Base-by-base conservation (phyloP, 2,888 invertebrate species). In the Trichopoda pennipes region DNA sequence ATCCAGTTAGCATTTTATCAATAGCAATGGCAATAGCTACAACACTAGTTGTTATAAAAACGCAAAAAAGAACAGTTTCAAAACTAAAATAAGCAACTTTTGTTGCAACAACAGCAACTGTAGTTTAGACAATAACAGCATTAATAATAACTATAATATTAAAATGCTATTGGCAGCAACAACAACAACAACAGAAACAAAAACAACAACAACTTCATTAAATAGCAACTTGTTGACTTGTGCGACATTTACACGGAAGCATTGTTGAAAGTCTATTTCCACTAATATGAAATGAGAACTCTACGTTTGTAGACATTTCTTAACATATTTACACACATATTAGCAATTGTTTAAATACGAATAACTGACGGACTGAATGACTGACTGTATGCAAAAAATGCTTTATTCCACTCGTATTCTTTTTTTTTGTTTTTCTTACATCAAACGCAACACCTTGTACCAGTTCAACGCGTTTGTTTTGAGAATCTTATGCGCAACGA, bases 191-290 rank as follows among this genome's bases (percentile, higher is more conserved):
- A 32, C 63, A 60, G 53, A 19, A 64, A 64, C 73, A 66, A 56
- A 69, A 64, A 32, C 75, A 78, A 58, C 42, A 60, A 53, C 55
- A 80, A 70, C 49, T 53, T 19, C 70, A 76, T 66, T 49, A 56
- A 75, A 81, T 55, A 60, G 66, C 72, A 81, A 81, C 74, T 88
- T 89, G 89, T 89, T 89, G 88, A 82, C 81, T 85, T 85, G 84
- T 86, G 87, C 89, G 89, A 87, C 88, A 88, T 88, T 89, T 86
- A 89, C 86, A 85, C 90, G 89, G 89, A 89, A 89, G 89, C 90
- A 86, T 87, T 82, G 85, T 85, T 83, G 79, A 81, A 83, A 84
- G 73, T 79, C 81, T 84, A 68, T 81, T 81, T 84, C 74, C 74
- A 83, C 77, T 75, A 82, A 79, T 75, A 75, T 72, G 56, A 72